phyloP scores from a whole-genome alignment of 2,888 invertebrate genomes.

The Dinocampus coccinellae region DNA sequence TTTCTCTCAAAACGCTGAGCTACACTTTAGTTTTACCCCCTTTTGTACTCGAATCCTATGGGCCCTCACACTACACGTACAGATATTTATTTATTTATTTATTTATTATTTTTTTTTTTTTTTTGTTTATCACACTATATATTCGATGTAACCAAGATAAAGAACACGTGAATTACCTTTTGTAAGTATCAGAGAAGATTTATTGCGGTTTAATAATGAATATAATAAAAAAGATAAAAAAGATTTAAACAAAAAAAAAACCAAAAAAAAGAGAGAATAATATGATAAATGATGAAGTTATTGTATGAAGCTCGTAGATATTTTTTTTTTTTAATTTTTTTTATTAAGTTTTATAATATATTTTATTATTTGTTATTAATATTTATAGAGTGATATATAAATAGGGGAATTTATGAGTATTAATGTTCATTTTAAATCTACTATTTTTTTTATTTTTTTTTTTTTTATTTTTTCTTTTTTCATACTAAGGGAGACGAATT shows the following conservation, averaged over 20 bases:
- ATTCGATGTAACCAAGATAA: constrained; percentile 15
- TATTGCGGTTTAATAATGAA: too few species aligned
- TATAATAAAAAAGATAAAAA: too few species aligned
- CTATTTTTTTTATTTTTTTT: too few species aligned
- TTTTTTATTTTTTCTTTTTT: neutral
- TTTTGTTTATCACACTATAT: constrained; percentile 41
- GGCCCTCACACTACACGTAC: constrained; percentile 41
- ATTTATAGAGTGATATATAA: too few species aligned
- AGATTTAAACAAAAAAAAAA: too few species aligned
- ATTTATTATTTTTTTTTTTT: too few species aligned
- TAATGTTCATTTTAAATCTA: too few species aligned
- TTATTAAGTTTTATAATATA: too few species aligned
- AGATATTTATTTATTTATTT: constrained; percentile 47
- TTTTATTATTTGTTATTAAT: too few species aligned
- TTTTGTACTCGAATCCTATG: constrained; percentile 43
- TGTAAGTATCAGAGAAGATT: neutral
- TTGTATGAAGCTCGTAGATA: neutral
- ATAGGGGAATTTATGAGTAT: too few species aligned
- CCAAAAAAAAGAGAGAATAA: too few species aligned
- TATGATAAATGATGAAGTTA: neutral
- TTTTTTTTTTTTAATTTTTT: too few species aligned
- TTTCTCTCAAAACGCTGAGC: constrained; percentile 54
- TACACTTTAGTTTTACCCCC: constrained; percentile 36
- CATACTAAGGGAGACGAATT: neutral
- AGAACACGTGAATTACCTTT: neutral